phyloP scores from a whole-genome alignment of 2,113 vertebrate genomes.

The Ceyx melanurus region DNA sequence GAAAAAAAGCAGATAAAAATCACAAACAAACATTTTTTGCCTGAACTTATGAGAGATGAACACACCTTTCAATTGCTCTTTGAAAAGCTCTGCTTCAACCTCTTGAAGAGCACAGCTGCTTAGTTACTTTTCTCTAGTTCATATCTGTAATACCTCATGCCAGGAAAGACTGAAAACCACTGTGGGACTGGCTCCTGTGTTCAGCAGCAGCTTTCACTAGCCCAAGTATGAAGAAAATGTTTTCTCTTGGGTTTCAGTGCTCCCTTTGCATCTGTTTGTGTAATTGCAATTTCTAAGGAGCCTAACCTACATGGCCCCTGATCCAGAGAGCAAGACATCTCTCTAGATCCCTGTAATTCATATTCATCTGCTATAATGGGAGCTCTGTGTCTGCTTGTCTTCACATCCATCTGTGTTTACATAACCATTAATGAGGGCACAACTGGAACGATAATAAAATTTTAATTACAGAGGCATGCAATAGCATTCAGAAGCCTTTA shows the following conservation, averaged over 20 bases:
- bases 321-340: background rate
- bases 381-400: constrained; percentile 38
- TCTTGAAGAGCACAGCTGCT: background rate
- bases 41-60: background rate
- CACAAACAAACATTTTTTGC: background rate
- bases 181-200: background rate
- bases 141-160: background rate
- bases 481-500: background rate
- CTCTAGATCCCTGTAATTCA: background rate
- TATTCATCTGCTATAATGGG: background rate
- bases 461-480: constrained; percentile 14
- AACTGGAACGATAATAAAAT: constrained; percentile 13
- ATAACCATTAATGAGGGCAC: background rate
- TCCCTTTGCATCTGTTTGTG: background rate
- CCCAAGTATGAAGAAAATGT: background rate
- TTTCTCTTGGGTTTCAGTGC: background rate
- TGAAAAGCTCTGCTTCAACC: background rate
- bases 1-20: constrained; percentile 6
- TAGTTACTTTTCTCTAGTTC: background rate
- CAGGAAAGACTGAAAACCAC: background rate
- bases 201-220: background rate
- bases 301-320: background rate
- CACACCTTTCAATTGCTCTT: background rate
- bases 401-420: constrained; percentile 38
- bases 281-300: background rate